Evolutionary conservation across 1,140 invertebrate species (phyloP).

Genomic region (Metopolophium dirhodum): DNA sequence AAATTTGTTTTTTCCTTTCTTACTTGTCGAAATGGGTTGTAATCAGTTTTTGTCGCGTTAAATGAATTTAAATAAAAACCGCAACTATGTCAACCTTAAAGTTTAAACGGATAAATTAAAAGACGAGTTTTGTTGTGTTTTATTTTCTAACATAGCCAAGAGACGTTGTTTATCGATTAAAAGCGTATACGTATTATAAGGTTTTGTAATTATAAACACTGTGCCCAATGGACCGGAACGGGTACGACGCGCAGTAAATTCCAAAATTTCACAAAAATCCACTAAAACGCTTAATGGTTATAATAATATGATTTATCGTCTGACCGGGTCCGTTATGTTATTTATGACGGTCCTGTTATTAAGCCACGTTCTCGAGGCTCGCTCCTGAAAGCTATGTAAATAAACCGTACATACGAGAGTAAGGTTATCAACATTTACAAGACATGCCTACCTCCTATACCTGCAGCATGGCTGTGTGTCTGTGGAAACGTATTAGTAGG

Average conservation of each 20-base stretch:
- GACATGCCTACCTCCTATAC: background rate
- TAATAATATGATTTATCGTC: conserved; percentile 21
- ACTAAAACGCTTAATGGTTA: conserved; percentile 18
- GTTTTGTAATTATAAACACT: background rate
- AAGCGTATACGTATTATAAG: background rate
- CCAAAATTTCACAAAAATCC: conserved; percentile 6
- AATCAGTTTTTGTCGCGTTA: background rate
- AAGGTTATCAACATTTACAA: background rate
- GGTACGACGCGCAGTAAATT: background rate
- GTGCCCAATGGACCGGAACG: background rate
- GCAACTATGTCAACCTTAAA: background rate
- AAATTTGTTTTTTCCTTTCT: background rate
- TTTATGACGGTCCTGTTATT: background rate
- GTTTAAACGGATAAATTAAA: conserved; percentile 18
- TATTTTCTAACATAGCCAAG: background rate
- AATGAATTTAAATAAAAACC: background rate
- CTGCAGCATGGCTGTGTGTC: no score
- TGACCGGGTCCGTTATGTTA: background rate
- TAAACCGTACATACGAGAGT: background rate
- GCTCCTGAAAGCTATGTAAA: background rate
- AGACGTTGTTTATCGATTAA: background rate
- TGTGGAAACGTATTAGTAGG: no score
- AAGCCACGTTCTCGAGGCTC: background rate
- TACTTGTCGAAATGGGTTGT: background rate
- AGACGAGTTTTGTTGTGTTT: background rate